Base-by-base conservation (phyloP, 2,113 vertebrate species). In the Spermophilus dauricus region DNA sequence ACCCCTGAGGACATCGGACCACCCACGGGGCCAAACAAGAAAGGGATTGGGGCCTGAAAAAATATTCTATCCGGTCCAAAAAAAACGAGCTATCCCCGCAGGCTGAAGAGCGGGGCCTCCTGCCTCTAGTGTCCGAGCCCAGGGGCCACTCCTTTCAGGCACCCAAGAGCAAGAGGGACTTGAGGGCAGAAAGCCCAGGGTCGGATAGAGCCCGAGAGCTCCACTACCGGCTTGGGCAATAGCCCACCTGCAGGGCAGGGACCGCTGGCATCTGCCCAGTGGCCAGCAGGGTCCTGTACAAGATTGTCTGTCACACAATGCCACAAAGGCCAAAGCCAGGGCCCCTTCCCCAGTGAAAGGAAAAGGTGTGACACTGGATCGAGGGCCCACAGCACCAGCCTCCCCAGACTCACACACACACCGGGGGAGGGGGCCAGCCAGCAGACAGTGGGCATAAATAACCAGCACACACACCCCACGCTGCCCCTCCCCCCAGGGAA, bases 1-100 rank as follows among this genome's bases (percentile, higher is more conserved):
- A 39, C 72, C 80, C 94, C 83, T 89, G 85, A 97, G 96, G 96
- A 96, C 10, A 16, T 13, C 0, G 32, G 91, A 61, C 93, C 97
- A 90, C 95, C 91, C 91, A 61, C 8, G 0, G 81, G 53, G 58
- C 61, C 95, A 17, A 69, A 94, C 42, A 69, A 89, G 39, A 91
- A 95, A 93, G 45, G 37, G 83, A 95, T 83, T 42, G 69, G 90
- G 12, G 84, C 96, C 96, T 98, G 94, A 97, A 98, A 97, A 98
- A 98, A 97, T 96, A 98, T 34, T 97, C 96, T 96, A 92, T 96
- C 77, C 95, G 61, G 80, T 94, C 94, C 92, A 94, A 94, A 97
- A 93, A 95, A 86, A 96, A 80, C 80, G 58, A 97, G 73, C 96
- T 94, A 32, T 42, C 34, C 73, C 86, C 32, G 28, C 45, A 78